Conservation (phyloP, 2,888 invertebrate species). For the Conus canariensis region DNA sequence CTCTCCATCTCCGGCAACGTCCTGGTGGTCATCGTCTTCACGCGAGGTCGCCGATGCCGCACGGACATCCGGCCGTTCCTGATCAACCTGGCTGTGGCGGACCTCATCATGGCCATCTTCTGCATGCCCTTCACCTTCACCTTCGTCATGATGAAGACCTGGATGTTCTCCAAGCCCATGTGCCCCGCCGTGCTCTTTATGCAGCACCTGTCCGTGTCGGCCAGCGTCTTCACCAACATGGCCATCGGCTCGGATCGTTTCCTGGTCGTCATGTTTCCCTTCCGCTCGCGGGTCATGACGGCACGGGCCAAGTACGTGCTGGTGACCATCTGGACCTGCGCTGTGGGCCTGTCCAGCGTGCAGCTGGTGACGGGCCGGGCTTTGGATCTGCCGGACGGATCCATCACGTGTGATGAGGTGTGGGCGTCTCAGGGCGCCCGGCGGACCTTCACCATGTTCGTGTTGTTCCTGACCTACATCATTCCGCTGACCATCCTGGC, state of each 20-base stretch:
- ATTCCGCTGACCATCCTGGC: conserved; percentile 71
- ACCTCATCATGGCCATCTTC: conserved; percentile 92
- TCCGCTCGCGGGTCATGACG: conserved; percentile 78
- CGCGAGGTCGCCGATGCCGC: conserved; percentile 76
- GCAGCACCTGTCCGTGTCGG: conserved; percentile 79
- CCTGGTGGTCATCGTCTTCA: conserved; percentile 80
- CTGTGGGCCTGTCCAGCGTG: conserved; percentile 76
- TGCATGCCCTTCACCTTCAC: conserved; percentile 92
- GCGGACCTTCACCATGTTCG: conserved; percentile 70
- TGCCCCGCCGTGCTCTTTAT: conserved; percentile 80
- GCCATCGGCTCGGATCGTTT: conserved; percentile 80
- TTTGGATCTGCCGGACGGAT: conserved; percentile 59
- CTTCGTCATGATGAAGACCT: conserved; percentile 78
- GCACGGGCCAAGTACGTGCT: conserved; percentile 78
- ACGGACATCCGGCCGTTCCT: conserved; percentile 84
- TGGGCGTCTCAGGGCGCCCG: conserved; percentile 59
- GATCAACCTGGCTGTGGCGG: conserved; percentile 90
- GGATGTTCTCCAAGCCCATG: conserved; percentile 80
- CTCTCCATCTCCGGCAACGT: conserved; percentile 80
- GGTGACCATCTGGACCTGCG: conserved; percentile 78
- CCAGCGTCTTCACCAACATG: conserved; percentile 80
- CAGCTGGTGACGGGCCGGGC: conserved; percentile 76
- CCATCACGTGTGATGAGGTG: conserved; percentile 62
- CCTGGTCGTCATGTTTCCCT: conserved; percentile 73
- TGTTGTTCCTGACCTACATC: conserved; percentile 73